Base-by-base conservation (phyloP, 2,797 vertebrate genomes). In the Microhierax caerulescens region DNA sequence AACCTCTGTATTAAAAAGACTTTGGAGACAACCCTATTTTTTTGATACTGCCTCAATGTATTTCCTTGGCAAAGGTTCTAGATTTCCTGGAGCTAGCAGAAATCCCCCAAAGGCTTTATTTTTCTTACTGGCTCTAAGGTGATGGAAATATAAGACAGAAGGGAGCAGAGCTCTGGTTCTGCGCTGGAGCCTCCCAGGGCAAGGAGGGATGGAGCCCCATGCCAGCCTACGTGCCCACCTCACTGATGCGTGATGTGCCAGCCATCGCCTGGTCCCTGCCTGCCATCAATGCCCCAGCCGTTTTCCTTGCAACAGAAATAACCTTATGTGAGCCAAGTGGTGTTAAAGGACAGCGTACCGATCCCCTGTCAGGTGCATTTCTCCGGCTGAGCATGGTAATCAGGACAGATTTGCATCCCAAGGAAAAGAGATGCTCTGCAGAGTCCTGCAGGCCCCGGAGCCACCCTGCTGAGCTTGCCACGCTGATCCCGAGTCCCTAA, bases 41-140 rank as follows among this genome's bases (percentile, higher is more conserved):
- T 79, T 22, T 39, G 75, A 61, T 43, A 24, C 30, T 13, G 45
- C 32, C 7, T 91, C 88, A 65, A 4, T 77, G 56, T 65, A 60
- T 57, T 65, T 87, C 70, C 87, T 91, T 94, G 93, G 88, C 74
- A 88, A 76, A 88, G 10, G 90, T 80, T 93, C 93, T 89, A 77
- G 86, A 64, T 67, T 65, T 68, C 74, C 64, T 93, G 74, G 77
- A 91, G 70, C 39, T 41, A 45, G 59, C 22, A 4, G 74, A 92
- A 95, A 88, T 54, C 22, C 14, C 53, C 74, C 73, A 22, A 79
- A 87, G 15, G 57, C 18, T 72, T 72, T 59, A 3, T 86, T 76
- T 86, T 85, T 67, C 60, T 87, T 82, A 13, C n/a, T 65, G 53
- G 28, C 68, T 92, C 53, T 85, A 39, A 76, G 68, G 59, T 53